Base-by-base conservation (phyloP, 2,888 invertebrate species). In the Heliconius ismenius region DNA sequence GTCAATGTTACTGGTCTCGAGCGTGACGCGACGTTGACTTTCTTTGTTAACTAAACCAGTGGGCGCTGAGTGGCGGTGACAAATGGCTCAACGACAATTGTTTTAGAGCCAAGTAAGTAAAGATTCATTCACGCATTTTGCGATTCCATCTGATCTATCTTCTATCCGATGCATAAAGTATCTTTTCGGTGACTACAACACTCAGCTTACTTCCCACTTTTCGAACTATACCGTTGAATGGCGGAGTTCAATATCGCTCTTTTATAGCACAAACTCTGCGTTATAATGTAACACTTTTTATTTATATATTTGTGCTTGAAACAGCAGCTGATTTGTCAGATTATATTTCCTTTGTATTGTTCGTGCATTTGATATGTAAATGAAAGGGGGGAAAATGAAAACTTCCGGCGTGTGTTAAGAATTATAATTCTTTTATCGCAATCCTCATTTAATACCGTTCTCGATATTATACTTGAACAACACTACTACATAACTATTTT, bases 331-430 rank as follows among this genome's bases (percentile, higher is more conserved):
- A 54, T 58, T 70, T 26, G 54, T 54, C n/a, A 28, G 70, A 67
- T 67, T 67, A 39, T 43, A 43, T 70, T 70, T 28, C 70, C 21
- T 54, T 54, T 70, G 26, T 26, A 43, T 7, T 67, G 39, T 67
- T 39, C 39, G 39, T 39, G 24, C 67, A 43, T 67, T 43, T 26
- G 18, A 67, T 67, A 67, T 43, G 67, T 24, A 28, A 28, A 65
- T 43, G 15, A 7, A 24, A 39, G 24, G 39, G 39, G 39, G 67
- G 28, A 39, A 39, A 67, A 24, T 67, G 24, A 67, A 67, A 24
- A 67, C 67, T 67, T 43, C 43, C 67, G 67, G 24, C 67, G 67
- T 7, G 24, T 24, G 67, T 67, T 39, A 43, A 43, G 43, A 24
- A 67, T 65, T 67, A 43, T 18, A 24, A 0, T 67, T 26, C 24